phyloP scores from a whole-genome alignment of 2,113 vertebrate species.

The Struthidea cinerea region DNA sequence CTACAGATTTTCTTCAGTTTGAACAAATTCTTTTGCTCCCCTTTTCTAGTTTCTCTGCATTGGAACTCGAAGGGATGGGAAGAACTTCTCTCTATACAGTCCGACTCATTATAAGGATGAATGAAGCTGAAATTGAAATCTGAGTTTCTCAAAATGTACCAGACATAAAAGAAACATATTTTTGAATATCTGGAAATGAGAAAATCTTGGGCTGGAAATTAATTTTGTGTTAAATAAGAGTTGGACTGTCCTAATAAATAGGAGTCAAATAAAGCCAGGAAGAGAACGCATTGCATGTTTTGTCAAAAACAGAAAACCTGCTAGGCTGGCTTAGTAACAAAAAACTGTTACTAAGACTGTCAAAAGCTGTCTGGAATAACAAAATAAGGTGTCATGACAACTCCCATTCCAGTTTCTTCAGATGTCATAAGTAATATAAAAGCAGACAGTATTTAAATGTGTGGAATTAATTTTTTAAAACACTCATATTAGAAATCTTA shows the following conservation, averaged over 20 bases:
- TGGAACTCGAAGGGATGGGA: background rate
- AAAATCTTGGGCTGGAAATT: background rate
- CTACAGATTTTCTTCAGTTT: background rate
- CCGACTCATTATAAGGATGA: background rate
- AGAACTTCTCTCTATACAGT: background rate
- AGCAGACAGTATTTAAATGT: background rate
- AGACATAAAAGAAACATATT: background rate
- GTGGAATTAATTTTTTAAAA: background rate
- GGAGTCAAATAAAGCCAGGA: background rate
- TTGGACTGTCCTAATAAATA: background rate
- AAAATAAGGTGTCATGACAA: background rate
- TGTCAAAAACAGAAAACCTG: background rate
- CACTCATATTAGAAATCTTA: background rate
- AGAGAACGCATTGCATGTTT: background rate
- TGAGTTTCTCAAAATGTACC: background rate
- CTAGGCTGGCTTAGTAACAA: background rate
- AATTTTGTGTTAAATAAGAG: background rate
- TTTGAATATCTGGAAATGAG: background rate
- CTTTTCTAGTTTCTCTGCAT: background rate
- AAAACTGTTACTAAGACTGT: background rate
- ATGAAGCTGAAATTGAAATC: background rate
- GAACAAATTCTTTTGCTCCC: background rate
- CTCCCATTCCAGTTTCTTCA: background rate
- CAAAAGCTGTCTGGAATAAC: background rate
- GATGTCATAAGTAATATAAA: background rate